A percentile compares a stretch with the other conserved stretches of the same genome.
These are phyloP conservation scores for Nannobrachium achirus DNA, from an alignment of 2,113 vertebrate species.

Conservation along the genomic window DNA sequence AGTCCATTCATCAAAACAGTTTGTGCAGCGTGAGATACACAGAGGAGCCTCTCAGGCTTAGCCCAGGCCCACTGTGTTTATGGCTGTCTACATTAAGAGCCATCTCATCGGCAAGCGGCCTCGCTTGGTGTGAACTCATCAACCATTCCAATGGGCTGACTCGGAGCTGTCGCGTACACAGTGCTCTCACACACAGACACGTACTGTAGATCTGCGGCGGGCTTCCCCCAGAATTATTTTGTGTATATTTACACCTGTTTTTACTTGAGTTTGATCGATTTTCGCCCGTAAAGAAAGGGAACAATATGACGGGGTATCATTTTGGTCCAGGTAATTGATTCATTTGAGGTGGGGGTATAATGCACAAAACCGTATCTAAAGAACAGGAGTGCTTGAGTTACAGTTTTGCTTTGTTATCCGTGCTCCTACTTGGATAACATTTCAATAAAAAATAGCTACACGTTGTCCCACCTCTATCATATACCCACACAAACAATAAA, in stretches of 20 bases:
- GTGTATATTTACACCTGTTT: background rate
- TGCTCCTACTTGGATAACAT: background rate
- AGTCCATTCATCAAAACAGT: slow-evolving; percentile 93
- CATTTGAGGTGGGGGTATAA: no score
- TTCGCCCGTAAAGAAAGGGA: background rate
- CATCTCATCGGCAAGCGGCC: slow-evolving; percentile 63
- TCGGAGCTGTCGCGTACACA: slow-evolving; percentile 29
- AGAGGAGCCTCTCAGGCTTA: slow-evolving; percentile 89
- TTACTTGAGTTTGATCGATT: background rate
- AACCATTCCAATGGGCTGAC: slow-evolving; percentile 79
- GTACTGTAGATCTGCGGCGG: no score
- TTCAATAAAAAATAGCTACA: background rate
- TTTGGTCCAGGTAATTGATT: no score
- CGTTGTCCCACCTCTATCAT: background rate
- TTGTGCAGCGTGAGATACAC: slow-evolving; percentile 90
- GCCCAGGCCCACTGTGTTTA: slow-evolving; percentile 87
- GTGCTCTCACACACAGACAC: background rate
- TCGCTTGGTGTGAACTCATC: slow-evolving; percentile 76
- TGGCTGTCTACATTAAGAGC: slow-evolving; percentile 86
- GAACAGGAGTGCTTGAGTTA: no score
- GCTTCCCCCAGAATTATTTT: background rate
- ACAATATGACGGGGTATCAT: no score
- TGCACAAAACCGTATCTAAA: no score
- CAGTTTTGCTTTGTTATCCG: no score
- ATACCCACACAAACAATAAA: background rate